Evolutionary conservation across 2,113 vertebrate genomes (phyloP), one percentile per base, ranked within the genome.

Genomic region (Alosa alosa): DNA sequence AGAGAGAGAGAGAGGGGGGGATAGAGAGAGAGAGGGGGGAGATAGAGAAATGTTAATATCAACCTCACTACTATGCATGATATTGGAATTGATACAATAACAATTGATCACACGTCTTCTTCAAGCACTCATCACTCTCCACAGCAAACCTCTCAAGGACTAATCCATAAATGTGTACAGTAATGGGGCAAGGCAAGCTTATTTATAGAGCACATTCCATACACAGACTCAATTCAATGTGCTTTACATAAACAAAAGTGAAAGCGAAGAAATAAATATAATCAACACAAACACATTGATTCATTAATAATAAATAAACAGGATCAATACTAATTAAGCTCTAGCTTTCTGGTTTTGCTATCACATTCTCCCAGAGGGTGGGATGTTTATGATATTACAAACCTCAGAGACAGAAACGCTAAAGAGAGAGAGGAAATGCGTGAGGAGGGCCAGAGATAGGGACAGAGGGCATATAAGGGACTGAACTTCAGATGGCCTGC

Each of bases 31-130:
- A 31, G 5, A 18, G n/a, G 5, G 45, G 13, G 45, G 17, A 11
- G 22, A 45, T 50, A 68, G 46, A 82, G 1, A 47, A 68, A 64
- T n/a, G 31, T 44, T 97, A 92, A 25, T 64, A 64, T n/a, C 60
- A 25, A 25, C 60, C 60, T 20, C 8, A 64, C 22, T n/a, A n/a
- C 60, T 31, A 72, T 36, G 64, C 25, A 36, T 36, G 15, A 13
- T 11, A 72, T 10, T 72, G 64, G 9, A 72, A 72, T 9, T 72
- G n/a, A 13, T 55, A 55, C 52, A 36, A 36, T 31, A 11, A 36
- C 25, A 72, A 36, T 7, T 36, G n/a, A 72, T 72, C 6, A 72
- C 31, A 36, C 31, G 0, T 15, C 47, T 18, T 55, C 52, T 55
- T 17, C 15, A 11, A 55, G 15, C 52, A 55, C 52, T 55, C 15